A percentile compares a stretch with the other conserved stretches of the same genome.
These are phyloP conservation scores for Lutraria rhynchaena DNA, from an alignment of 1,140 invertebrate genomes.

Conservation along the genomic window DNA sequence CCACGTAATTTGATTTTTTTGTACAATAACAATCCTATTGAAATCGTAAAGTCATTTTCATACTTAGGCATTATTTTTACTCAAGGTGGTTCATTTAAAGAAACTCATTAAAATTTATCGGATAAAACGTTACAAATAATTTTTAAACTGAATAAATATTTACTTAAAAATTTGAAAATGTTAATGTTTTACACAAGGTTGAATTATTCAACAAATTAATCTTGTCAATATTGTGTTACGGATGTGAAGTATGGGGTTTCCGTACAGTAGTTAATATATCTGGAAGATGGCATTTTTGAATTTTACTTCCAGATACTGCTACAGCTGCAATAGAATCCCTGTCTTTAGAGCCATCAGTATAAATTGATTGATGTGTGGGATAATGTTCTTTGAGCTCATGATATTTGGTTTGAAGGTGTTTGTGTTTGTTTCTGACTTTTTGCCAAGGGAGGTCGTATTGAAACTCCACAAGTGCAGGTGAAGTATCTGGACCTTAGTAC, in stretches of 20 bases:
- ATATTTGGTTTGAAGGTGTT: too few species aligned
- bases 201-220: constrained; percentile 16
- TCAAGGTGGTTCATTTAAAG: neutral
- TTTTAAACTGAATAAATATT: constrained; percentile 1
- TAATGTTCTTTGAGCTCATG: too few species aligned
- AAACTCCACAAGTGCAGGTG: too few species aligned
- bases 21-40: constrained; percentile 3
- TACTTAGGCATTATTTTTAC: constrained; percentile 13
- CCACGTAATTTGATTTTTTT: constrained; percentile 2
- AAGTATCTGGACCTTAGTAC: too few species aligned
- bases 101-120: neutral
- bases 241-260: constrained; percentile 1
- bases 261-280: neutral
- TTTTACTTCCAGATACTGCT: too few species aligned
- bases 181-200: neutral
- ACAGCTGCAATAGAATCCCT: too few species aligned
- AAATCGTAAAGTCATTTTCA: constrained; percentile 30
- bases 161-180: constrained; percentile 1
- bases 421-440: too few species aligned
- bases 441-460: too few species aligned
- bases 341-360: too few species aligned
- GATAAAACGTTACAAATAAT: neutral
- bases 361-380: too few species aligned
- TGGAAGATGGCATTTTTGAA: too few species aligned
- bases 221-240: neutral